These are phyloP conservation scores for Menidia menidia DNA, from an alignment of 2,797 vertebrate species.

Conservation along the genomic window DNA sequence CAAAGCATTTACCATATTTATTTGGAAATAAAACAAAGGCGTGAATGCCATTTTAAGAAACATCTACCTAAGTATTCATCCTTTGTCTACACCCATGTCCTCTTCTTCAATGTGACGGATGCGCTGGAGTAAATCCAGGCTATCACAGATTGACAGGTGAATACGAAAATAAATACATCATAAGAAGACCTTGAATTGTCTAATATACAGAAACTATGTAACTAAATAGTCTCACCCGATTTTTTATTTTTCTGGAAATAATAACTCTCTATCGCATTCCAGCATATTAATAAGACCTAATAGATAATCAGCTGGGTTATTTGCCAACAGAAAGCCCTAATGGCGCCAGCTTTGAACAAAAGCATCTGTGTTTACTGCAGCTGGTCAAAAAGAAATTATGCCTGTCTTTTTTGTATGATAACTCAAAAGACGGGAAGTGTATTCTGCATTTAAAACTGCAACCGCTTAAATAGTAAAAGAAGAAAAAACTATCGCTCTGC, in stretches of 20 bases:
- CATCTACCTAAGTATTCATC: background rate
- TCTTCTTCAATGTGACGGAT: no score
- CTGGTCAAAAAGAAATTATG: slow-evolving; percentile 20
- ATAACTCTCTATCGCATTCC: slow-evolving; percentile 20
- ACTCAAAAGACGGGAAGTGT: slow-evolving; percentile 16
- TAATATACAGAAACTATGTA: background rate
- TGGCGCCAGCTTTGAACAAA: slow-evolving; percentile 12
- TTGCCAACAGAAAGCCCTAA: slow-evolving; percentile 22
- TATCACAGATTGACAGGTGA: background rate
- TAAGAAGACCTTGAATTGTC: background rate
- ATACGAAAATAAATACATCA: no score
- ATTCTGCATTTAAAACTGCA: slow-evolving; percentile 19
- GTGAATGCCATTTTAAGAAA: background rate
- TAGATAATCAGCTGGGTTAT: slow-evolving; percentile 21
- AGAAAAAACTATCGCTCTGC: slow-evolving; percentile 11
- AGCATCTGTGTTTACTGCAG: slow-evolving; percentile 26
- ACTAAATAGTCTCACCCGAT: background rate
- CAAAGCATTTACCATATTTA: background rate
- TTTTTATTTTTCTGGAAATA: background rate
- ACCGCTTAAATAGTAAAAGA: slow-evolving; percentile 7
- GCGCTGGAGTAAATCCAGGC: background rate
- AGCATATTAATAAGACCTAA: slow-evolving; percentile 26
- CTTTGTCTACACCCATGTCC: background rate
- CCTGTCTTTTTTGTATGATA: slow-evolving; percentile 15
- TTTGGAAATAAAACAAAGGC: background rate